phyloP scores from a whole-genome alignment of 2,113 vertebrate species.

The Arvicanthis niloticus region DNA sequence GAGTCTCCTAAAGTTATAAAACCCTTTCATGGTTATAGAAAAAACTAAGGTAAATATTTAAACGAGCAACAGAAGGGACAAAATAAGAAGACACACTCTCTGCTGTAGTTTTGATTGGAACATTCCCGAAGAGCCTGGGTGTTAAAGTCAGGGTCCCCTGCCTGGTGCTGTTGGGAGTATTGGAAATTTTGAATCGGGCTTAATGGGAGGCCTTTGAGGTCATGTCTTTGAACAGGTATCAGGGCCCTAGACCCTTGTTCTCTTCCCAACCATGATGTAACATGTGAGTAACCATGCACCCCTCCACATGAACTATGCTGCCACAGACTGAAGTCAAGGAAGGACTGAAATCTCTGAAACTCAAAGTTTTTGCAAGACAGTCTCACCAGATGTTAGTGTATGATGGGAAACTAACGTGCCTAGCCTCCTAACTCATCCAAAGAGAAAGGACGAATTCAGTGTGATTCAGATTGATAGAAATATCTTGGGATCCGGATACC shows the following conservation, averaged over 20 bases:
- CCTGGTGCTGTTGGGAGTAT: accelerated
- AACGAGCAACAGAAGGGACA: not conserved
- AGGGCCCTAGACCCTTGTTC: not conserved
- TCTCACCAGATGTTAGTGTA: not conserved
- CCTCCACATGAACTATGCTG: not conserved
- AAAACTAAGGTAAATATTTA: constrained; percentile 13
- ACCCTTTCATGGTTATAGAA: not conserved
- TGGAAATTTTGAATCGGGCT: not conserved
- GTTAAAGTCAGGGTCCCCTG: not conserved
- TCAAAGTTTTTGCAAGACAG: not conserved
- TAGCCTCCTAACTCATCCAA: not conserved
- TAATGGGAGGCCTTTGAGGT: not conserved
- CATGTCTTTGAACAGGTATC: not conserved
- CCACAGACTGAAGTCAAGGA: not conserved
- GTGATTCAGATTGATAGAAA: not conserved
- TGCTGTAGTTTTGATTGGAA: not conserved
- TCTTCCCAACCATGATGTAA: not conserved
- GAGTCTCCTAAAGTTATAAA: not conserved
- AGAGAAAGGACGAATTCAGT: not conserved
- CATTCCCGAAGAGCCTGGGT: not conserved
- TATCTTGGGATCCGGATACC: accelerated
- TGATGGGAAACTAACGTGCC: too few species aligned
- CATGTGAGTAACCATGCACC: not conserved
- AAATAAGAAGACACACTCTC: not conserved
- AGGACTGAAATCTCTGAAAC: not conserved